These are phyloP conservation scores for Gymnoscopelus braueri DNA, from an alignment of 2,797 vertebrate genomes.

Conservation along the genomic window DNA sequence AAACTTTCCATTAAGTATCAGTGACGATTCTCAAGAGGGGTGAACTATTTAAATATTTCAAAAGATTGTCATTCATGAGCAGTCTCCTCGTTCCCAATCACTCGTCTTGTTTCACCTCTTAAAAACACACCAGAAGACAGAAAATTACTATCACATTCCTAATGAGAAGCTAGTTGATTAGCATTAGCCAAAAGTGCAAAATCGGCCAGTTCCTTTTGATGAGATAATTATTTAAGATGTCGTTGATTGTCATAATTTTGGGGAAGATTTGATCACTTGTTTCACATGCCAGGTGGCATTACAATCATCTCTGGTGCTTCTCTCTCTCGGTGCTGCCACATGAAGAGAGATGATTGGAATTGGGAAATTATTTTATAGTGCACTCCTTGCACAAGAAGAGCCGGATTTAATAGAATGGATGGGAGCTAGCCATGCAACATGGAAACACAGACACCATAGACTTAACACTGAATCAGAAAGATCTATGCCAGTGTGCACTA, in stretches of 20 bases:
- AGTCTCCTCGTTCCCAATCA: slow-evolving; percentile 67
- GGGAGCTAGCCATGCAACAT: not conserved
- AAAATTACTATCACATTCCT: slow-evolving; percentile 61
- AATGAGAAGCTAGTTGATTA: slow-evolving; percentile 74
- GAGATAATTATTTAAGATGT: slow-evolving; percentile 67
- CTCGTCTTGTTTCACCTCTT: slow-evolving; percentile 39
- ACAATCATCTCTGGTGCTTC: slow-evolving; percentile 56
- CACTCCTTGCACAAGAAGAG: slow-evolving; percentile 44
- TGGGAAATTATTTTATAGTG: too few relatives aligned
- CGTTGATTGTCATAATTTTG: slow-evolving; percentile 73
- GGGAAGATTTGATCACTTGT: slow-evolving; percentile 64
- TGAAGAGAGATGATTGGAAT: slow-evolving; percentile 71
- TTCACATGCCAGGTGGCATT: slow-evolving; percentile 68
- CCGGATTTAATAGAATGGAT: slow-evolving; percentile 60
- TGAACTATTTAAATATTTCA: slow-evolving; percentile 40
- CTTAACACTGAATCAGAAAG: slow-evolving; percentile 68
- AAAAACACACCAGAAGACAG: slow-evolving; percentile 20
- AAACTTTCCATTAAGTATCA: slow-evolving; percentile 41
- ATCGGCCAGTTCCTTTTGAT: slow-evolving; percentile 75
- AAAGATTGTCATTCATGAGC: slow-evolving; percentile 58
- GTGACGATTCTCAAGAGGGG: slow-evolving; percentile 46
- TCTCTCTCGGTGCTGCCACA: slow-evolving; percentile 41
- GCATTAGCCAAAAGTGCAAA: slow-evolving; percentile 76
- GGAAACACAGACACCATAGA: not conserved
- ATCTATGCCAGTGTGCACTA: slow-evolving; percentile 61